phyloP scores from a whole-genome alignment of 2,797 vertebrate genomes.

The Phrynocephalus vlangalii region DNA sequence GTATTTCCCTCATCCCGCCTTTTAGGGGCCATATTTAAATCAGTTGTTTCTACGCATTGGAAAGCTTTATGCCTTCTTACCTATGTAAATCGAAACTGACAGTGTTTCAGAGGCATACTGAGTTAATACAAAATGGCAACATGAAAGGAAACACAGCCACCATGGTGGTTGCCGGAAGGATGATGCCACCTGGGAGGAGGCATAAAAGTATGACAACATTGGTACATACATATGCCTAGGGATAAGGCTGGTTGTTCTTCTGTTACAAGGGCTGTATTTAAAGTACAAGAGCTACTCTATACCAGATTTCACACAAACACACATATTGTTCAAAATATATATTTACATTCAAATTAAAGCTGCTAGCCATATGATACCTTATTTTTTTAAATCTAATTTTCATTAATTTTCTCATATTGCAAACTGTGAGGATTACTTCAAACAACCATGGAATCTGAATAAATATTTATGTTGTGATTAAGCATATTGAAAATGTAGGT shows the following conservation, averaged over 20 bases:
- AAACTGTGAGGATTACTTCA: too few species aligned
- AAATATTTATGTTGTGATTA: too few species aligned
- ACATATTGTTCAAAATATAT: background rate
- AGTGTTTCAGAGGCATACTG: conserved; percentile 13
- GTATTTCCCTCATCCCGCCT: background rate
- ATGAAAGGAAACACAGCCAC: conserved; percentile 7
- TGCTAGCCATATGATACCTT: too few species aligned
- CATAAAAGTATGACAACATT: background rate
- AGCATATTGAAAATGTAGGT: too few species aligned
- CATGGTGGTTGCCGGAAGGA: background rate
- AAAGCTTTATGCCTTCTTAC: background rate
- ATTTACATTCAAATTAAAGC: background rate
- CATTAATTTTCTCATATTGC: too few species aligned
- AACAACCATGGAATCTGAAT: too few species aligned
- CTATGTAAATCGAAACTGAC: background rate
- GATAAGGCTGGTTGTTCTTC: background rate
- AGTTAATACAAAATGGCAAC: background rate
- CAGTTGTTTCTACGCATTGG: accelerated
- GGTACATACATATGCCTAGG: background rate
- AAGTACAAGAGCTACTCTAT: background rate
- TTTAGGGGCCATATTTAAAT: background rate
- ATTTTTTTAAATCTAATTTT: too few species aligned
- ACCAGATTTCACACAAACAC: too few species aligned
- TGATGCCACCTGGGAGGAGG: conserved; percentile 5
- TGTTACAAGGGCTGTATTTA: background rate